These are phyloP conservation scores for Delphinus delphis DNA, from an alignment of 2,113 vertebrate species.

Conservation along the genomic window DNA sequence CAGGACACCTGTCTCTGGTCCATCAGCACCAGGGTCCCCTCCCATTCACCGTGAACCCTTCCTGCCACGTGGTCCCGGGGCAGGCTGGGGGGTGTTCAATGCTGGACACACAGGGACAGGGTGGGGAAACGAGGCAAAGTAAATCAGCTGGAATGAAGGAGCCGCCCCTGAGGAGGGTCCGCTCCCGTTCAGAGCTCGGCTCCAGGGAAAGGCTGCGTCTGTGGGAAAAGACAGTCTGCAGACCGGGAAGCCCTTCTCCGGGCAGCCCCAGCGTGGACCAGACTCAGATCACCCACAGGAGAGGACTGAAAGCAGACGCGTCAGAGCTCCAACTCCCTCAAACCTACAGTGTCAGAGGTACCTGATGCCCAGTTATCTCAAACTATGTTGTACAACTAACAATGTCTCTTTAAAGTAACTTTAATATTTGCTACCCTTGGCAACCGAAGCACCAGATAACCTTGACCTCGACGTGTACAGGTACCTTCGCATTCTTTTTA, in stretches of 20 bases:
- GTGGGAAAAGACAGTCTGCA: rapidly evolving
- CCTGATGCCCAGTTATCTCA: rapidly evolving
- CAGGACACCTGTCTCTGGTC: neutral
- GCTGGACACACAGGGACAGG: rapidly evolving
- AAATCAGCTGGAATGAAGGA: rapidly evolving
- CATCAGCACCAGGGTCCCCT: rapidly evolving
- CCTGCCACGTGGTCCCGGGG: rapidly evolving
- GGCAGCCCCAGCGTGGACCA: rapidly evolving
- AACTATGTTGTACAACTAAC: rapidly evolving
- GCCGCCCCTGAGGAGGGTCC: neutral
- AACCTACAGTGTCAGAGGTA: rapidly evolving
- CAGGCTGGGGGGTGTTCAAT: rapidly evolving
- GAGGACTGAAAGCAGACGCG: neutral
- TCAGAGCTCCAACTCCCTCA: neutral
- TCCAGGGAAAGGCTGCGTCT: neutral
- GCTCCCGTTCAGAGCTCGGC: rapidly evolving
- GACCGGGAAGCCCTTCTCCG: rapidly evolving
- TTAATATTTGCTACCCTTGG: rapidly evolving
- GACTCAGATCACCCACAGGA: rapidly evolving
- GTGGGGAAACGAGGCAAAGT: rapidly evolving
- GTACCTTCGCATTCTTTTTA: neutral
- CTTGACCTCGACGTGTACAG: rapidly evolving
- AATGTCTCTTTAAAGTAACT: neutral
- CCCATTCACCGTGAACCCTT: rapidly evolving
- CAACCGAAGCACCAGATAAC: rapidly evolving